Conservation (phyloP, 1,140 invertebrate species). For the Drosophila tristis region DNA sequence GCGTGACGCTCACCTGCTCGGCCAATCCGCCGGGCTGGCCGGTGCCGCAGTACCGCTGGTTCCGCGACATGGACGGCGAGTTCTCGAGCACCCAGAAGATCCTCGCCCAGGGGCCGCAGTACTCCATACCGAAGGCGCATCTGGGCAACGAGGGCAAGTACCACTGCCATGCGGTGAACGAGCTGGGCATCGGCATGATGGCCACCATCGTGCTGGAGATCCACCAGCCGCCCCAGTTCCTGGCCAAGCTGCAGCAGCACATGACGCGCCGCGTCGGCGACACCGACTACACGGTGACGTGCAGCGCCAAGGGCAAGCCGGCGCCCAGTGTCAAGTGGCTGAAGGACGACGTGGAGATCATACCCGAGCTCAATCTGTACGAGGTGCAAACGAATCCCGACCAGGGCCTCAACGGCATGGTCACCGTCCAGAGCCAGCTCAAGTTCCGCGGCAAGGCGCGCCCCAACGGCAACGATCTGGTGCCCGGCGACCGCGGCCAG, state of each 20-base stretch:
- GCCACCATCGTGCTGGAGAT: slow-evolving; percentile 93
- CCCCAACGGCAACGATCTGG: slow-evolving; percentile 89
- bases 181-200: slow-evolving; percentile 92
- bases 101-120: slow-evolving; percentile 90
- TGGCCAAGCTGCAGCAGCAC: slow-evolving; percentile 92
- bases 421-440: slow-evolving; percentile 93
- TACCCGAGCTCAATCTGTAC: slow-evolving; percentile 90
- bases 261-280: slow-evolving; percentile 92
- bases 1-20: slow-evolving; percentile 93
- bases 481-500: slow-evolving; percentile 92
- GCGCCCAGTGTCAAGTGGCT: slow-evolving; percentile 93
- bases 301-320: slow-evolving; percentile 94
- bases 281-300: slow-evolving; percentile 91
- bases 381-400: slow-evolving; percentile 91
- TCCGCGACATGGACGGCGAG: slow-evolving; percentile 89
- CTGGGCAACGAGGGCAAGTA: slow-evolving; percentile 94
- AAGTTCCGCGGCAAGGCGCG: slow-evolving; percentile 91
- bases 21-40: slow-evolving; percentile 95
- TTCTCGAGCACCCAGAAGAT: slow-evolving; percentile 86
- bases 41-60: slow-evolving; percentile 94
- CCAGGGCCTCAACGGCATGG: slow-evolving; percentile 90
- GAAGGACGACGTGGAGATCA: slow-evolving; percentile 92
- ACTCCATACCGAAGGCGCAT: slow-evolving; percentile 93
- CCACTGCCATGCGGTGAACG: slow-evolving; percentile 94
- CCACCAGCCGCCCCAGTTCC: slow-evolving; percentile 93